These are phyloP conservation scores for Drosophila santomea DNA, from an alignment of 1,140 invertebrate genomes.

Conservation along the genomic window DNA sequence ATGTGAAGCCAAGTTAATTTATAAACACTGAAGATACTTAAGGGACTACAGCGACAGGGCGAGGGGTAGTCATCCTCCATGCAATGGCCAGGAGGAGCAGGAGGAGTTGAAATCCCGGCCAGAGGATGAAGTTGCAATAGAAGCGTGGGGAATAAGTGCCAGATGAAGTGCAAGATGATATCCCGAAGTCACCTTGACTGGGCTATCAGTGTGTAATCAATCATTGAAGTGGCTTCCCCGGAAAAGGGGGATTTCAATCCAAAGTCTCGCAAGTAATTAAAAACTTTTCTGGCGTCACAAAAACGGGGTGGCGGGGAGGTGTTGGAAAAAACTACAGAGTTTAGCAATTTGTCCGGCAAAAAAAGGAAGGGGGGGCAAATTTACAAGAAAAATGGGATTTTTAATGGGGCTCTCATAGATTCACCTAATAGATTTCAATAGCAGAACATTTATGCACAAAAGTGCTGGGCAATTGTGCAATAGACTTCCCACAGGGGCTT, in stretches of 20 bases:
- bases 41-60: slow-evolving; percentile 7
- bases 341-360: neutral
- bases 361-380: neutral
- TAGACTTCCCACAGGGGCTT: slow-evolving; percentile 2
- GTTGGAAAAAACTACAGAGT: neutral
- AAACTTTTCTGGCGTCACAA: slow-evolving; percentile 48
- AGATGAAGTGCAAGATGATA: slow-evolving; percentile 50
- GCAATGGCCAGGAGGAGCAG: neutral
- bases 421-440: neutral
- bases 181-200: slow-evolving; percentile 38
- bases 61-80: too few relatives aligned
- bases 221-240: slow-evolving; percentile 29
- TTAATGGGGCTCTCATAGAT: neutral
- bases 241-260: slow-evolving; percentile 15
- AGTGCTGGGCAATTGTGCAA: neutral
- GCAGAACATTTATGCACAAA: neutral
- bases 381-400: neutral
- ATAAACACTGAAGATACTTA: slow-evolving; percentile 50
- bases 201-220: slow-evolving; percentile 49
- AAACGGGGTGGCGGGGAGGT: neutral
- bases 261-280: slow-evolving; percentile 57
- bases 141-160: slow-evolving; percentile 17
- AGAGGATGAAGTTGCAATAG: slow-evolving; percentile 15
- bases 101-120: neutral
- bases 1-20: slow-evolving; percentile 53